Evolutionary conservation across 1,140 invertebrate genomes (phyloP).

Genomic region (Solenopsis invicta): DNA sequence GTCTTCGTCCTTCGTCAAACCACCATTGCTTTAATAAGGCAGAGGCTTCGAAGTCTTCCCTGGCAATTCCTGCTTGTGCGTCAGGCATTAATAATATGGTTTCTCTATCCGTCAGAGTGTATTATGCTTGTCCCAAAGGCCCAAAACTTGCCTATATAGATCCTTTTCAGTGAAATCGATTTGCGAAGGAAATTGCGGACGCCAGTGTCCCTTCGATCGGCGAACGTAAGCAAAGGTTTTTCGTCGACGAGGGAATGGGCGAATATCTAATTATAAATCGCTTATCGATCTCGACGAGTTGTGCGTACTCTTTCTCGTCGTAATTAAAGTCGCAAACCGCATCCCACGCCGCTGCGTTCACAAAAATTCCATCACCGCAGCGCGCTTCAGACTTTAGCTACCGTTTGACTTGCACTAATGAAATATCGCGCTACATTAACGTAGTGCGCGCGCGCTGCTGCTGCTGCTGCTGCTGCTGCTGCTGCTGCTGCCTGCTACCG

Average conservation of each 20-base stretch:
- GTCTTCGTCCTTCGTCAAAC: not conserved
- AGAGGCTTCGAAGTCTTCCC: constrained; percentile 35
- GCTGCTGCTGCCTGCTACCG: not conserved
- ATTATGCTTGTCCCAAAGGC: constrained; percentile 10
- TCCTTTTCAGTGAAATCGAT: constrained; percentile 7
- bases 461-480: not conserved
- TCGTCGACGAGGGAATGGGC: not conserved
- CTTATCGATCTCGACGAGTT: not conserved
- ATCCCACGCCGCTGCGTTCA: not conserved
- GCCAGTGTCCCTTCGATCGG: not conserved
- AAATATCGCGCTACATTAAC: constrained; percentile 75
- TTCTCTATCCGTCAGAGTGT: constrained; percentile 8
- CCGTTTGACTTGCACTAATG: constrained; percentile 57
- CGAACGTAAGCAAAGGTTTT: not conserved
- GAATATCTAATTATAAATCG: constrained; percentile 21
- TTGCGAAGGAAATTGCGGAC: constrained; percentile 18
- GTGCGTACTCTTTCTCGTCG: not conserved
- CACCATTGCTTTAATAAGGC: constrained; percentile 51
- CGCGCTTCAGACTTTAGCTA: not conserved
- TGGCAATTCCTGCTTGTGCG: constrained; percentile 36
- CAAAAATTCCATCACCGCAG: constrained; percentile 46
- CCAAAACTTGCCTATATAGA: constrained; percentile 22
- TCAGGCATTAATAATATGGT: constrained; percentile 52
- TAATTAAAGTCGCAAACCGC: not conserved
- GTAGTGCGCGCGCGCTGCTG: not conserved